Evolutionary conservation across 2,113 vertebrate species (phyloP).

Genomic region (Microtus pennsylvanicus): DNA sequence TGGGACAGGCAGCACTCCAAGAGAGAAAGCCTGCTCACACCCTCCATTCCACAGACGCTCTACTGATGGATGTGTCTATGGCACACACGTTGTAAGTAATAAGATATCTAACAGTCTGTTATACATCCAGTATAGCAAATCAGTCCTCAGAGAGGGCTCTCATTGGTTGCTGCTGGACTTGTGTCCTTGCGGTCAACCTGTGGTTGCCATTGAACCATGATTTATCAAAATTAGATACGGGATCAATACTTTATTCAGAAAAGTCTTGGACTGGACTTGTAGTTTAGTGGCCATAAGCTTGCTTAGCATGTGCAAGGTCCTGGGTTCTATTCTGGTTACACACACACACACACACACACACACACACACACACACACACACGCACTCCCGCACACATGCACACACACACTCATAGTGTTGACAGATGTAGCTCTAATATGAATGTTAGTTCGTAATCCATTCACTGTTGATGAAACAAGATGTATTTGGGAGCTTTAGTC

Average conservation of each 20-base stretch:
- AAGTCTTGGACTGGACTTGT: background rate
- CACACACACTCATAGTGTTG: background rate
- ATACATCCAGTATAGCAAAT: background rate
- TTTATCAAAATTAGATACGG: constrained; percentile 3
- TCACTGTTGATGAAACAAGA: constrained; percentile 16
- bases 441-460: background rate
- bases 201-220: background rate
- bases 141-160: constrained; percentile 6
- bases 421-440: background rate
- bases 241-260: constrained; percentile 40
- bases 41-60: background rate
- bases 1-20: background rate
- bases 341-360: background rate
- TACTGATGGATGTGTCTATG: background rate
- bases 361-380: background rate
- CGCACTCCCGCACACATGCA: background rate
- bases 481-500: background rate
- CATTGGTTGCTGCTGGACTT: constrained; percentile 22
- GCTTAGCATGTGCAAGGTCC: background rate
- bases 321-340: background rate
- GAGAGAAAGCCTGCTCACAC: background rate
- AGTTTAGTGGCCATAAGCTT: background rate
- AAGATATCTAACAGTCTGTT: background rate
- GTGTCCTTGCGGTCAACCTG: background rate
- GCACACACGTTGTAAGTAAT: background rate